Base-by-base conservation (phyloP, 2,113 vertebrate genomes). In the Neoarius graeffei region DNA sequence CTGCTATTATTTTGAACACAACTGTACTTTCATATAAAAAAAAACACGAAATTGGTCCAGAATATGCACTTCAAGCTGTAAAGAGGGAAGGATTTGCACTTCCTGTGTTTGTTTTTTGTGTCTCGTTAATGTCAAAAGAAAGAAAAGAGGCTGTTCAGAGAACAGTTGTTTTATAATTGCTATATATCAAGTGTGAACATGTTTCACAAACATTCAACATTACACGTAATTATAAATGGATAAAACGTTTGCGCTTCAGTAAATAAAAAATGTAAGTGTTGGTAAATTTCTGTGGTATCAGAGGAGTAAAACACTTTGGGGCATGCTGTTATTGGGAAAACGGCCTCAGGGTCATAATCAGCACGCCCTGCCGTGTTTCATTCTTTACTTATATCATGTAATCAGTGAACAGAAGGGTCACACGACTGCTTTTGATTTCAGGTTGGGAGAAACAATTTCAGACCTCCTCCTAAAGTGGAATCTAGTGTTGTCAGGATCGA, bases 391-490 rank as follows among this genome's bases (percentile, higher is more conserved):
- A 1, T 27, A 57, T 82, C 7, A 82, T 11, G 19, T 20, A n/a
- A 64, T 25, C 59, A 17, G 59, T n/a, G 19, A 83, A 48, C 10
- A 0, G 3, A 64, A 42, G 1, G 42, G 17, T 64, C 56, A 25
- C 79, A 13, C 27, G 10, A 60, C 50, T 13, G 56, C 25, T 11
- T 42, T 23, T 14, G 87, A 71, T 27, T 76, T 57, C 20, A 87
- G 98, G 98, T 99, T 81, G 98, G 98, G 81, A 99, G 96, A 92
- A 99, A 99, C 92, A 99, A 99, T 91, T 99, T 99, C 94, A 96
- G 95, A 73, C 98, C 98, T 79, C 98, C 98, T 88, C 98, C 98
- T 20, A 99, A 99, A 95, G 98, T 99, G n/a, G 98, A 99, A 91
- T 99, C 98, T 67, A 99, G 98, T 86, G 98, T 99, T 35, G 96